A percentile compares a stretch with the other conserved stretches of the same genome.
phyloP scores from a whole-genome alignment of 2,888 invertebrate genomes.

The Catocala sponsa region DNA sequence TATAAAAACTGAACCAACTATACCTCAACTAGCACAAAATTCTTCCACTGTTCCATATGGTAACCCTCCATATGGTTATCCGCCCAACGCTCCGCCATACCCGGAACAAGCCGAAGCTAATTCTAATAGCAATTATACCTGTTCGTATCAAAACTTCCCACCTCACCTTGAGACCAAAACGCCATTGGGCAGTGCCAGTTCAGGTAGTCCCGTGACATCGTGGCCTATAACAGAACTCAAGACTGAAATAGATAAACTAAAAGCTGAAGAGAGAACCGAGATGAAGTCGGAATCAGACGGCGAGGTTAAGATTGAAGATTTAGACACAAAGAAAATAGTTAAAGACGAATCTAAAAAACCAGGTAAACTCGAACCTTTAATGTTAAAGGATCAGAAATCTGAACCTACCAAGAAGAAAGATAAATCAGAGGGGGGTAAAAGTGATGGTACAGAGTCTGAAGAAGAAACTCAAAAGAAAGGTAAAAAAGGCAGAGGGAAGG shows the following conservation, averaged over 20 bases:
- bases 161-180: conserved; percentile 76
- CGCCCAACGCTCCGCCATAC: conserved; percentile 63
- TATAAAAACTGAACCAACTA: conserved; percentile 64
- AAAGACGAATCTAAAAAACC: conserved; percentile 74
- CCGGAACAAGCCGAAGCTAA: conserved; percentile 62
- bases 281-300: conserved; percentile 86
- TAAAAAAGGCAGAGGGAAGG: conserved; percentile 69
- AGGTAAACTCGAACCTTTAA: conserved; percentile 47
- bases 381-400: conserved; percentile 50
- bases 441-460: conserved; percentile 73
- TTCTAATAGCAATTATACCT: conserved; percentile 65
- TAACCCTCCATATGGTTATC: conserved; percentile 68
- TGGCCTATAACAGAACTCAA: conserved; percentile 83
- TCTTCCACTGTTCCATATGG: conserved; percentile 56
- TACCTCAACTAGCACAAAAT: conserved; percentile 58
- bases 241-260: conserved; percentile 79
- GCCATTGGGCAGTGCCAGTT: conserved; percentile 74
- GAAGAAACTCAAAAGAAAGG: conserved; percentile 69
- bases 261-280: conserved; percentile 80
- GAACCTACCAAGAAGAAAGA: conserved; percentile 57
- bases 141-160: conserved; percentile 70
- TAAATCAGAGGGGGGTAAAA: conserved; percentile 59
- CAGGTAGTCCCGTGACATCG: conserved; percentile 75
- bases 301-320: conserved; percentile 84
- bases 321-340: conserved; percentile 83